Conservation (phyloP, 2,797 vertebrate species). For the Urosaurus nigricauda region DNA sequence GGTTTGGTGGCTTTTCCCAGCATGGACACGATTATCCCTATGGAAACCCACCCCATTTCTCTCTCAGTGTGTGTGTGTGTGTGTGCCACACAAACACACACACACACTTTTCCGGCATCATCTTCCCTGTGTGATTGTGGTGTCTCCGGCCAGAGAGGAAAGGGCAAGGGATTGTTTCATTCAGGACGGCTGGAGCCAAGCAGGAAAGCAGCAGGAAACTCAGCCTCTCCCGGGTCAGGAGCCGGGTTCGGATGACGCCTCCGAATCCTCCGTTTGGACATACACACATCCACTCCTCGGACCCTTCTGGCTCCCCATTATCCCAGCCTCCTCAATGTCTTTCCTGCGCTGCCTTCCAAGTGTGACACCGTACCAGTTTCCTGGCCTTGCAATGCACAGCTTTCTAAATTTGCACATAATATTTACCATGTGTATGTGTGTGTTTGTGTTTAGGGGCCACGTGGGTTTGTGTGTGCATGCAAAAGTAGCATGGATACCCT, state of each 20-base stretch:
- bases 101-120: slow-evolving; percentile 20
- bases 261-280: not conserved
- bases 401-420: not conserved
- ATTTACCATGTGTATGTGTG: not conserved
- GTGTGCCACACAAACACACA: no score
- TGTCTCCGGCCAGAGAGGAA: slow-evolving; percentile 7
- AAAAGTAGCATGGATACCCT: no score
- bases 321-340: not conserved
- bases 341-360: not conserved
- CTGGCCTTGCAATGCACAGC: not conserved
- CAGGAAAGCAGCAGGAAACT: slow-evolving; percentile 19
- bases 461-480: no score
- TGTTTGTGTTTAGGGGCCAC: not conserved
- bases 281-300: not conserved
- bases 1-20: no score
- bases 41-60: not conserved
- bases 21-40: no score
- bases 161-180: slow-evolving; percentile 31
- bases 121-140: not conserved
- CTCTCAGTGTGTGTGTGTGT: no score
- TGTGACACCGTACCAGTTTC: not conserved
- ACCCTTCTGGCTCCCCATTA: not conserved
- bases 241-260: not conserved
- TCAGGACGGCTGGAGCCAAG: slow-evolving; percentile 47
- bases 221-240: slow-evolving; percentile 25